These are phyloP conservation scores for Spilarctia lutea DNA, from an alignment of 2,888 invertebrate genomes.

Conservation along the genomic window DNA sequence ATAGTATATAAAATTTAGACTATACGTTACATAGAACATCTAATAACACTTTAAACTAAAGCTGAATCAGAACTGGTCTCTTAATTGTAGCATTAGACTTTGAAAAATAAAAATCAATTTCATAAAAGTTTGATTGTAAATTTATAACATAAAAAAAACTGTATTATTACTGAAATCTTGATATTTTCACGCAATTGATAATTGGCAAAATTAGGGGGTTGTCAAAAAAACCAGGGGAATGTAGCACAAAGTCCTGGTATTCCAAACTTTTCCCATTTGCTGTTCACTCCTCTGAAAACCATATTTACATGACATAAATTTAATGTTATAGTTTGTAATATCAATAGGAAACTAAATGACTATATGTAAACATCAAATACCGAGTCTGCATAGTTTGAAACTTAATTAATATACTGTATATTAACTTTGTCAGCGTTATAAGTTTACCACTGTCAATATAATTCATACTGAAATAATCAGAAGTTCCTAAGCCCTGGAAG, in stretches of 20 bases:
- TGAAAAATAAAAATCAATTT: not conserved
- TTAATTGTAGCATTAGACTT: not conserved
- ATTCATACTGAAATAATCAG: not conserved
- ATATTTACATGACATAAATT: not conserved
- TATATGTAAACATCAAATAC: slow-evolving; percentile 1
- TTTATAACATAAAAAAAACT: no score
- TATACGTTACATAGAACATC: not conserved
- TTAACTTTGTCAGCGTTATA: not conserved
- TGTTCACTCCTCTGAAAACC: not conserved
- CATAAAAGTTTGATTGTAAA: not conserved
- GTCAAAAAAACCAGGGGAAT: not conserved
- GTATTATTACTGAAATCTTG: not conserved
- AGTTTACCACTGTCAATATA: not conserved
- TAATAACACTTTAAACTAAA: not conserved
- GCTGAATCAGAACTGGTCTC: not conserved
- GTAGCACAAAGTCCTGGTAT: not conserved
- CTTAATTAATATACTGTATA: slow-evolving; percentile 8
- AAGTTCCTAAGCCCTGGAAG: not conserved
- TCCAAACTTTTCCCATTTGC: not conserved
- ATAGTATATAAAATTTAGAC: not conserved
- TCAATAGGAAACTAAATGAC: not conserved
- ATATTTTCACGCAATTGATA: no score
- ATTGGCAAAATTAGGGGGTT: no score
- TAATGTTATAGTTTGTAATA: not conserved
- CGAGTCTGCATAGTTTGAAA: slow-evolving; percentile 10